Percentiles rank a stretch among this genome's conserved stretches.
Evolutionary conservation across 1,140 invertebrate species (phyloP).

Genomic region (Saccostrea echinata): DNA sequence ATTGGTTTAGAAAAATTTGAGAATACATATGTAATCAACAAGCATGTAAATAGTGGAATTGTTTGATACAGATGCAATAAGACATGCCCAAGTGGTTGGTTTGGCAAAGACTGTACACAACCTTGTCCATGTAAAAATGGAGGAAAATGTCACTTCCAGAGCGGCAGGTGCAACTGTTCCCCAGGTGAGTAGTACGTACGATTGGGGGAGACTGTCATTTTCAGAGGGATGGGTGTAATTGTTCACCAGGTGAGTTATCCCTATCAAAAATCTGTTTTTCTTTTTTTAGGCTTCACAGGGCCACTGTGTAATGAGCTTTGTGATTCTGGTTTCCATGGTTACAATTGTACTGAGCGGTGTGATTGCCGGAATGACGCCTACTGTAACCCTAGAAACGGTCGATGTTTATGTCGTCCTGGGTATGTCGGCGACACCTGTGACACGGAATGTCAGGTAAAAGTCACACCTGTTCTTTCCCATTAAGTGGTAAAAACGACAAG

Average conservation of each 20-base stretch:
- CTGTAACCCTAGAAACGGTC: slow-evolving; percentile 89
- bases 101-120: slow-evolving; percentile 89
- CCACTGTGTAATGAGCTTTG: not conserved
- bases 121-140: slow-evolving; percentile 89
- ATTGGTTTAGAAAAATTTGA: no score
- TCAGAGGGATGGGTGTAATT: not conserved
- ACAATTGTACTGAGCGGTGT: slow-evolving; percentile 88
- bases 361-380: slow-evolving; percentile 88
- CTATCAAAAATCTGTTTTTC: no score
- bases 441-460: slow-evolving; percentile 81
- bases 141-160: slow-evolving; percentile 89
- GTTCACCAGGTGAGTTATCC: not conserved
- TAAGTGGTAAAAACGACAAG: no score
- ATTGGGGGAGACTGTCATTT: no score
- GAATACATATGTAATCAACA: no score
- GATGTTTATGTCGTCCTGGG: slow-evolving; percentile 89
- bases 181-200: slow-evolving; percentile 82
- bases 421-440: slow-evolving; percentile 83
- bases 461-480: not conserved
- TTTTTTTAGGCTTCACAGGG: not conserved
- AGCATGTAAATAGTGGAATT: no score
- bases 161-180: slow-evolving; percentile 91
- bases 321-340: slow-evolving; percentile 80
- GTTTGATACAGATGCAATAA: slow-evolving; percentile 64
- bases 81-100: slow-evolving; percentile 85